Conservation (phyloP, 2,888 invertebrate genomes). For the Xylota sylvarum region DNA sequence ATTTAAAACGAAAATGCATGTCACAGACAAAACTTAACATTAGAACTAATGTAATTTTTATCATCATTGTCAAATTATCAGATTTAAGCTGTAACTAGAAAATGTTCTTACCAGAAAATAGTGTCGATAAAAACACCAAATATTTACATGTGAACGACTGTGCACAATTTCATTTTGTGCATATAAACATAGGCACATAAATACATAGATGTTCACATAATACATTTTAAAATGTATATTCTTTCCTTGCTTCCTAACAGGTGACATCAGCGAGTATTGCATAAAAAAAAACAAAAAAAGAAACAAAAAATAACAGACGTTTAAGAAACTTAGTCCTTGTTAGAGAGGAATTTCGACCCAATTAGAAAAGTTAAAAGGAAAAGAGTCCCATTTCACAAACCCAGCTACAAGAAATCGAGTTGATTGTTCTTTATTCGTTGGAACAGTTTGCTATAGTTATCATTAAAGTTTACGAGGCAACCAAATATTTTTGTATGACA, state of each 20-base stretch:
- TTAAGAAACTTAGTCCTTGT: slow-evolving; percentile 79
- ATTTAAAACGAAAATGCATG: no score
- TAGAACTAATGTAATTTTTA: no score
- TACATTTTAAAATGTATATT: slow-evolving; percentile 9
- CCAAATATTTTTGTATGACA: slow-evolving; percentile 25
- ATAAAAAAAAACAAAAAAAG: background rate
- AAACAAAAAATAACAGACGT: slow-evolving; percentile 38
- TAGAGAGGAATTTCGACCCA: slow-evolving; percentile 83
- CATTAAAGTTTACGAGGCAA: slow-evolving; percentile 40
- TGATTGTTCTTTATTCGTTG: slow-evolving; percentile 33
- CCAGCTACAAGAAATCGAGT: slow-evolving; percentile 26
- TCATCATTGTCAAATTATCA: no score
- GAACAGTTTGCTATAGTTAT: slow-evolving; percentile 13
- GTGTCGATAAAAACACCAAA: no score
- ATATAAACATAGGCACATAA: no score
- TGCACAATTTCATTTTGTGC: no score
- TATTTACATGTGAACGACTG: no score
- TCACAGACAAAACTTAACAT: no score
- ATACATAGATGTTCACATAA: no score
- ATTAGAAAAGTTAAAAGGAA: slow-evolving; percentile 81
- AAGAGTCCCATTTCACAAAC: slow-evolving; percentile 39
- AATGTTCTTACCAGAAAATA: no score
- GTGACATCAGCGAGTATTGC: slow-evolving; percentile 39
- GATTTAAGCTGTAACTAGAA: no score
- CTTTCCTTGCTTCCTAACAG: slow-evolving; percentile 42